These are phyloP conservation scores for Anthophora plumipes DNA, from an alignment of 2,888 invertebrate species.

Conservation along the genomic window DNA sequence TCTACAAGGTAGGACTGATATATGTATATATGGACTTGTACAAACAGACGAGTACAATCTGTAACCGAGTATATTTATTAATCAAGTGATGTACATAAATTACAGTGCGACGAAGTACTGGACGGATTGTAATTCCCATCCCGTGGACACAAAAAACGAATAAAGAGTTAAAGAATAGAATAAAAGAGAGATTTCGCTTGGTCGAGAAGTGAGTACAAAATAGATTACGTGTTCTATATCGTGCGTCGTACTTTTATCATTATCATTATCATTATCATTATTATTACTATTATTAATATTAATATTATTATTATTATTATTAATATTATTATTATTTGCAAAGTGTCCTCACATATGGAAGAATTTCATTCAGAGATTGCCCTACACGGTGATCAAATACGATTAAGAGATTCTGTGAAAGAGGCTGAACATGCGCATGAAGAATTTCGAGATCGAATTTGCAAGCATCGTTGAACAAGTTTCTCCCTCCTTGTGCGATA, in stretches of 20 bases:
- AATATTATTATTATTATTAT: too few species aligned
- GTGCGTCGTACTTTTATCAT: slow-evolving; percentile 25
- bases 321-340: slow-evolving; percentile 21
- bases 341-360: slow-evolving; percentile 23
- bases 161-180: slow-evolving; percentile 26
- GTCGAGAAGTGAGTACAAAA: slow-evolving; percentile 31
- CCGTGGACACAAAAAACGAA: slow-evolving; percentile 58
- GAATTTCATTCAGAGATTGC: neutral
- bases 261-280: neutral
- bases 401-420: neutral
- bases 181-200: slow-evolving; percentile 21
- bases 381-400: neutral
- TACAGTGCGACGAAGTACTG: slow-evolving; percentile 80
- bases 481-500: neutral
- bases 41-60: slow-evolving; percentile 51
- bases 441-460: slow-evolving; percentile 5
- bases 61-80: slow-evolving; percentile 78
- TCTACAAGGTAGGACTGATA: slow-evolving; percentile 31
- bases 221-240: slow-evolving; percentile 13
- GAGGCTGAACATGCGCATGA: neutral
- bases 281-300: too few species aligned
- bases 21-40: neutral
- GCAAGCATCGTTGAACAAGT: slow-evolving; percentile 23
- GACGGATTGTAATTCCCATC: slow-evolving; percentile 72
- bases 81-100: slow-evolving; percentile 81